A percentile compares a stretch with the other conserved stretches of the same genome.
phyloP scores from a whole-genome alignment of 2,113 vertebrate species.

The Mustelus asterias region DNA sequence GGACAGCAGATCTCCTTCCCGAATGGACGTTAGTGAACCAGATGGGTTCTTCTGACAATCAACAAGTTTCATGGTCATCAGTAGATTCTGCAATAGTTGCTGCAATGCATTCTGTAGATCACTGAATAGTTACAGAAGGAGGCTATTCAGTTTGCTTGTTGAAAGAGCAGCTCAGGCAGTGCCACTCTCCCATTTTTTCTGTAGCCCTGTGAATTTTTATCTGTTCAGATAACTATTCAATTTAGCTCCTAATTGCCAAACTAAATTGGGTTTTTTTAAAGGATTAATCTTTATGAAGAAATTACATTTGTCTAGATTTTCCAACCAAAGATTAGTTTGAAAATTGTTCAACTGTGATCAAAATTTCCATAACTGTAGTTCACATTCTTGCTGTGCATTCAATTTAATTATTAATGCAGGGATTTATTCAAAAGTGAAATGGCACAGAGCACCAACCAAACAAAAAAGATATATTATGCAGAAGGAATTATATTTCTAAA shows the following conservation, averaged over 20 bases:
- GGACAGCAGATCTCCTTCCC: too few relatives aligned
- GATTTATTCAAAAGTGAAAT: background rate
- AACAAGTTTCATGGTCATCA: too few relatives aligned
- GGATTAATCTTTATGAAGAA: background rate
- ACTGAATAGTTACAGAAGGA: too few relatives aligned
- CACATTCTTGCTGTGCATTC: background rate
- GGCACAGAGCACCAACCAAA: background rate
- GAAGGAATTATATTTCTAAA: constrained; percentile 4
- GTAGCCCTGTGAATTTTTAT: too few relatives aligned
- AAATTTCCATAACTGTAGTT: background rate
- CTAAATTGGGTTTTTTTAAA: background rate
- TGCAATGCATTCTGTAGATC: too few relatives aligned
- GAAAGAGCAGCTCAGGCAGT: too few relatives aligned
- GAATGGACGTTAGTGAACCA: too few relatives aligned
- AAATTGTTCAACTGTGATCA: background rate
- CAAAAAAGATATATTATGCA: background rate
- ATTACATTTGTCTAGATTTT: background rate
- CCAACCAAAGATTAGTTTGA: background rate
- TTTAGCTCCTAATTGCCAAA: background rate
- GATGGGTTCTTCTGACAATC: too few relatives aligned
- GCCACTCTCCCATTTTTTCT: too few relatives aligned
- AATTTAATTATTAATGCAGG: background rate
- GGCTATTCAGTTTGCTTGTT: too few relatives aligned
- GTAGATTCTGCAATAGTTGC: too few relatives aligned
- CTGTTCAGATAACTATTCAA: too few relatives aligned